Base-by-base conservation (phyloP, 37 sponge, comb jelly and placozoan species). In the Hexactinellida sp. region DNA sequence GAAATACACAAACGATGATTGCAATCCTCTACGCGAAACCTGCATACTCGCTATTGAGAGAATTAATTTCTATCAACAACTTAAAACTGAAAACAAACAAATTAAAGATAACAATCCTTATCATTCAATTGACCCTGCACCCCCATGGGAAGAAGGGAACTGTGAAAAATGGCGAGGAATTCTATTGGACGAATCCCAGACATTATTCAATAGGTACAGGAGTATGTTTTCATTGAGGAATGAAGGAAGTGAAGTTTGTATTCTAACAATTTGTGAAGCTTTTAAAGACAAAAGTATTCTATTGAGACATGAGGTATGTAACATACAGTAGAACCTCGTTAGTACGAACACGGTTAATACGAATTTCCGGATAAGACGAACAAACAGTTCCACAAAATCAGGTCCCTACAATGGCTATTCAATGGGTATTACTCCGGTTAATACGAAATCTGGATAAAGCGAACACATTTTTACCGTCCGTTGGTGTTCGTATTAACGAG, bases 81-180 rank as follows among this genome's bases (percentile, higher is more conserved):
- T 38, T 54, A 89, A 90, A 16, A 37, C 36, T 34, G 87, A 88
- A 24, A 63, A 63, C 5, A 63, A 21, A 63, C 24, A 28, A 0
- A 90, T 89, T 36, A 32, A 37, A 0, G 90, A 92, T 34, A 87
- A 51, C 30, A 91, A 89, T 82, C 93, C 93, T 37, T 96, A 88
- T 54, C 9, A n/a, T 0, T 94, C 99, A 24, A 89, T 99, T 9
- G 99, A 99, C 83, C 99, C 99, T 38, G 99, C 99, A n/a, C 99
- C 99, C 38, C 92, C 99, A 0, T 87, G 71, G 21, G 54, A 21
- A 0, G 38, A 89, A 1, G 93, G 92, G 24, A 35, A 83, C n/a
- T 37, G 92, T 1, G 54, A 84, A 0, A 37, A 87, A 24, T 92
- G 92, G 95, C n/a, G 82, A 35, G 37, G 84, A 24, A 55, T 84